Conservation (phyloP, 1,140 invertebrate genomes). For the Cyclargus thomasi region DNA sequence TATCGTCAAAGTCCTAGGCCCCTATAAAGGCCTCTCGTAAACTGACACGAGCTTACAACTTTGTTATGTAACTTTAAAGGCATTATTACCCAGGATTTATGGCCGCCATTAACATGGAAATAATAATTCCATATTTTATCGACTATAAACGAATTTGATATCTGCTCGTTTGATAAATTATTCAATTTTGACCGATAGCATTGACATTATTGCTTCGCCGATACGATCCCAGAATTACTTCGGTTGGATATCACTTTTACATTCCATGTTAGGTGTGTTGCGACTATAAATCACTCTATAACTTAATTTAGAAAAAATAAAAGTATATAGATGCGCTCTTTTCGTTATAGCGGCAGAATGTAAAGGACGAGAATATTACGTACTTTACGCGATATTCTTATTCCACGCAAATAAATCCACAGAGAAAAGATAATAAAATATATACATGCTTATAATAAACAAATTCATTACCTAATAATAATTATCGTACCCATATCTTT, state of each 20-base stretch:
- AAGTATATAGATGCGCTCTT: too few species aligned
- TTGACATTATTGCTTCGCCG: conserved; percentile 29
- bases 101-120: conserved; percentile 57
- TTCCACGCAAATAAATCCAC: too few species aligned
- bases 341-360: too few species aligned
- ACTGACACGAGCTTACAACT: conserved; percentile 25
- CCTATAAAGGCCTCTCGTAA: conserved; percentile 20
- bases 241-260: conserved; percentile 1
- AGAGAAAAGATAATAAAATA: too few species aligned
- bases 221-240: conserved; percentile 14
- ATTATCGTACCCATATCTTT: too few species aligned
- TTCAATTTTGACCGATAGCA: conserved; percentile 47
- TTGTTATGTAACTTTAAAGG: conserved; percentile 25
- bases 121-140: conserved; percentile 64
- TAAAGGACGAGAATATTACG: too few species aligned
- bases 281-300: too few species aligned
- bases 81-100: conserved; percentile 51
- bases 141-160: conserved; percentile 60
- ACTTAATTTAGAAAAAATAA: too few species aligned
- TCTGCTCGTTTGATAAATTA: conserved; percentile 55
- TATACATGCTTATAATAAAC: too few species aligned
- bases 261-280: conserved; percentile 34
- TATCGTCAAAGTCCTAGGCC: background rate
- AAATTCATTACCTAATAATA: too few species aligned
- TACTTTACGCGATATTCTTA: too few species aligned